Percentiles rank a stretch among this genome's conserved stretches.
Conservation (phyloP, 1,140 invertebrate genomes). For the Leptinotarsa lineolata region DNA sequence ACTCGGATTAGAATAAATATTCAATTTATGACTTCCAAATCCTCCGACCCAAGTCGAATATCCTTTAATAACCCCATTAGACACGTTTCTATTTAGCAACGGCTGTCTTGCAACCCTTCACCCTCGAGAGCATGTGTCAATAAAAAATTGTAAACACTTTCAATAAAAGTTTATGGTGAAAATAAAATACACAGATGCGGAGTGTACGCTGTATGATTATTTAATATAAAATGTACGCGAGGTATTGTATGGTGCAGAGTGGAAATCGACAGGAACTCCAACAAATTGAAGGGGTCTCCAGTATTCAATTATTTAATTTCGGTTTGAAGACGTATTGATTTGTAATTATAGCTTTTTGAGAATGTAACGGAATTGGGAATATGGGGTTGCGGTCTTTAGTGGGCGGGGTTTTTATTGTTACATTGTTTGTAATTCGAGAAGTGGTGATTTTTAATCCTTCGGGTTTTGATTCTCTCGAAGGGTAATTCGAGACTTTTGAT, state of each 20-base stretch:
- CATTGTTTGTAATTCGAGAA: slow-evolving; percentile 11
- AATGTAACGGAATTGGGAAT: slow-evolving; percentile 26
- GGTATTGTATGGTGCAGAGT: neutral
- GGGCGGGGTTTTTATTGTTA: slow-evolving; percentile 7
- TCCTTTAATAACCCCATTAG: slow-evolving; percentile 19
- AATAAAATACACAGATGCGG: slow-evolving; percentile 28
- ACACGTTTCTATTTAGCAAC: slow-evolving; percentile 21
- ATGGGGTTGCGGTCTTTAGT: neutral
- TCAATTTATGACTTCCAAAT: slow-evolving; percentile 12
- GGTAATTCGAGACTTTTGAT: neutral
- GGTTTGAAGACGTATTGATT: slow-evolving; percentile 1
- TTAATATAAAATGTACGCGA: neutral
- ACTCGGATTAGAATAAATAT: slow-evolving; percentile 5
- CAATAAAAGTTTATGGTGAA: slow-evolving; percentile 22
- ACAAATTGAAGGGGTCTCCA: neutral
- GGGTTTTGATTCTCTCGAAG: neutral
- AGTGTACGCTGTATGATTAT: slow-evolving; percentile 16
- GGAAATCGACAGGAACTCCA: neutral
- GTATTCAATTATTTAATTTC: slow-evolving; percentile 6
- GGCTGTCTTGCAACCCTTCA: slow-evolving; percentile 22
- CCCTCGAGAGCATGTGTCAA: slow-evolving; percentile 26
- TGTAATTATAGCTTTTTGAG: slow-evolving; percentile 5
- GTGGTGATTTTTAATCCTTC: neutral
- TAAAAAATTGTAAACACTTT: slow-evolving; percentile 23
- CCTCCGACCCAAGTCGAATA: slow-evolving; percentile 6